A percentile compares a stretch with the other conserved stretches of the same genome.
Conservation (phyloP, 2,888 invertebrate species). For the Melieria omissa region DNA sequence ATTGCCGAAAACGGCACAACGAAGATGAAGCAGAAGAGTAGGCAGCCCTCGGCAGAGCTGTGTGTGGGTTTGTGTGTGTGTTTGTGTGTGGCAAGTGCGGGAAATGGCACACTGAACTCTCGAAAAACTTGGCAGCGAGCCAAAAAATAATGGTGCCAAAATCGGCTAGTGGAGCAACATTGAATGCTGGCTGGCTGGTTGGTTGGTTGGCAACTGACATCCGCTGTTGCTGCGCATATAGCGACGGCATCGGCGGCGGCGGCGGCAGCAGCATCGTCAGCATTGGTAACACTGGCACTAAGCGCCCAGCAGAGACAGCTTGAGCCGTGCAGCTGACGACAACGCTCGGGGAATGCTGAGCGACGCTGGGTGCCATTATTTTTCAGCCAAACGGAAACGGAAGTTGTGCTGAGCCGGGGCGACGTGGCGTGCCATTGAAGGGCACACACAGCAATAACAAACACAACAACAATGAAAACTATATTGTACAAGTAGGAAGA, state of each 20-base stretch:
- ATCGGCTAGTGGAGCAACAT: slow-evolving; percentile 17
- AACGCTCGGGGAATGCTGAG: not conserved
- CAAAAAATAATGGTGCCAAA: slow-evolving; percentile 17
- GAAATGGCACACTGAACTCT: slow-evolving; percentile 27
- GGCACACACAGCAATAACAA: no score
- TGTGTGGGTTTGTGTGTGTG: not conserved
- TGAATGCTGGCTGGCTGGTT: slow-evolving; percentile 19
- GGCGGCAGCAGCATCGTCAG: slow-evolving; percentile 16
- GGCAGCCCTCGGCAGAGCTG: slow-evolving; percentile 21
- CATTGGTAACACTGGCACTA: slow-evolving; percentile 25
- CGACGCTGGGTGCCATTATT: slow-evolving; percentile 10
- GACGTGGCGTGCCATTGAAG: no score
- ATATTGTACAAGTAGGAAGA: no score
- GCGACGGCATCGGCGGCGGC: not conserved
- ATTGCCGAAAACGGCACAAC: not conserved
- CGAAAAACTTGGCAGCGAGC: slow-evolving; percentile 21
- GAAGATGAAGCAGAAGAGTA: slow-evolving; percentile 18
- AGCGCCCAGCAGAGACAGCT: not conserved
- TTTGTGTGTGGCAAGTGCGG: not conserved
- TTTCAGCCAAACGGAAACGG: slow-evolving; percentile 26
- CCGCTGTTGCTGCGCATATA: not conserved
- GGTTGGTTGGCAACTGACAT: no score
- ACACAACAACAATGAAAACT: no score
- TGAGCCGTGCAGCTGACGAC: not conserved
- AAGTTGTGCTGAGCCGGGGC: not conserved